Percentiles rank a stretch among this genome's conserved stretches.
Evolutionary conservation across 2,888 invertebrate species (phyloP).

Genomic region (Cepaea hortensis): DNA sequence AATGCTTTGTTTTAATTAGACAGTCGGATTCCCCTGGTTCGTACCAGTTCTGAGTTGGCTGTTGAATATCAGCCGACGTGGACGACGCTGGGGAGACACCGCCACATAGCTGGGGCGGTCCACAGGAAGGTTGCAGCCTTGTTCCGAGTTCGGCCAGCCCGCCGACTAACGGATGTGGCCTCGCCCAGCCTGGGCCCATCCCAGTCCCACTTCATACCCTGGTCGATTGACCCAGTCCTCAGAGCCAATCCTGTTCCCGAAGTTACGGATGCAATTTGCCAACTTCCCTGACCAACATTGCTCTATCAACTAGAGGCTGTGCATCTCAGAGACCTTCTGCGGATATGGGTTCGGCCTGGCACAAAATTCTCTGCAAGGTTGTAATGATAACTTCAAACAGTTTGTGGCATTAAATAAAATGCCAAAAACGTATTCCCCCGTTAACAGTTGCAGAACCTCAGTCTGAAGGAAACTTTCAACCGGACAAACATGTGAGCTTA

Average conservation of each 20-base stretch:
- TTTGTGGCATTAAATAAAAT: too few relatives aligned
- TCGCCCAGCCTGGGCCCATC: neutral
- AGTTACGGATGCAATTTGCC: neutral
- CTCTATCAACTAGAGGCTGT: neutral
- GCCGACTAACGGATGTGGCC: neutral
- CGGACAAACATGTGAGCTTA: too few relatives aligned
- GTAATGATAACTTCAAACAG: too few relatives aligned
- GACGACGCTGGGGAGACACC: slow-evolving; percentile 25
- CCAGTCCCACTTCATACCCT: neutral
- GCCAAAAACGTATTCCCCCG: too few relatives aligned
- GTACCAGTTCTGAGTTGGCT: slow-evolving; percentile 79
- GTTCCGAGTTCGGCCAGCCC: neutral
- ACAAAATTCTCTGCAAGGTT: slow-evolving; percentile 68
- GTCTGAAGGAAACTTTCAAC: too few relatives aligned
- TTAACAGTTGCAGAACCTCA: too few relatives aligned
- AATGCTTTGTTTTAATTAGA: too few relatives aligned
- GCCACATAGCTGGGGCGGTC: slow-evolving; percentile 65
- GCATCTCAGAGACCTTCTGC: neutral
- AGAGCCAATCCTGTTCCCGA: slow-evolving; percentile 86
- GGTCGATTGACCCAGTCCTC: slow-evolving; percentile 79
- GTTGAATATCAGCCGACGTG: slow-evolving; percentile 68
- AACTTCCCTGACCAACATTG: too few relatives aligned
- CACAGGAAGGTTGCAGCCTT: slow-evolving; percentile 39
- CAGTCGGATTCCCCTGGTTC: slow-evolving; percentile 64
- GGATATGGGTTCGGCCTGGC: slow-evolving; percentile 59